These are phyloP conservation scores for Peromyscus leucopus DNA, from an alignment of 2,113 vertebrate species.

Conservation along the genomic window DNA sequence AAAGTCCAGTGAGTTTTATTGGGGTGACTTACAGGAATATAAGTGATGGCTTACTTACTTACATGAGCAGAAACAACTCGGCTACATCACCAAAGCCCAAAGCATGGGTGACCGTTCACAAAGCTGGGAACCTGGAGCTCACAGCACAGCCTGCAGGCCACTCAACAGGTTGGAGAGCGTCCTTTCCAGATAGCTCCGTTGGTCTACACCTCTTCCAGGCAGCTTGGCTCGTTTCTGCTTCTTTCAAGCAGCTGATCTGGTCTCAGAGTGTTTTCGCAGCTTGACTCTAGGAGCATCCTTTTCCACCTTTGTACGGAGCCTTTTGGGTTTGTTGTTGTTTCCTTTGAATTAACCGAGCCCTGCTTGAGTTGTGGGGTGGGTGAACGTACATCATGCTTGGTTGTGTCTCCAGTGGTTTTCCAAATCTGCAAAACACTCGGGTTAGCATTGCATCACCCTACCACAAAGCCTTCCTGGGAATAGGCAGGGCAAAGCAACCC, in stretches of 20 bases:
- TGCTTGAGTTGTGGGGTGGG: not conserved
- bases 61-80: not conserved
- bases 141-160: too few relatives aligned
- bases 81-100: not conserved
- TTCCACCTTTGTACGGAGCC: not conserved
- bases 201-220: not conserved
- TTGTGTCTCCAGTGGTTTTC: not conserved
- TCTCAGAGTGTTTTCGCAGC: not conserved
- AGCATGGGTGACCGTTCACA: not conserved
- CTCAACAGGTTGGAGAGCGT: not conserved
- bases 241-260: not conserved
- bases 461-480: not conserved
- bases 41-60: too few relatives aligned
- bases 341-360: not conserved
- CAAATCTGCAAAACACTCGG: not conserved
- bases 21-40: not conserved
- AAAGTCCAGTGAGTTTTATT: not conserved
- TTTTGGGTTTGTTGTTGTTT: not conserved
- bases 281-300: not conserved
- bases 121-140: not conserved
- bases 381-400: not conserved
- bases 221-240: not conserved
- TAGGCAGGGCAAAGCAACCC: not conserved
- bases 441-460: not conserved
- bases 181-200: not conserved